These are phyloP conservation scores for Ptilonorhynchus violaceus DNA, from an alignment of 2,113 vertebrate species.

Conservation along the genomic window DNA sequence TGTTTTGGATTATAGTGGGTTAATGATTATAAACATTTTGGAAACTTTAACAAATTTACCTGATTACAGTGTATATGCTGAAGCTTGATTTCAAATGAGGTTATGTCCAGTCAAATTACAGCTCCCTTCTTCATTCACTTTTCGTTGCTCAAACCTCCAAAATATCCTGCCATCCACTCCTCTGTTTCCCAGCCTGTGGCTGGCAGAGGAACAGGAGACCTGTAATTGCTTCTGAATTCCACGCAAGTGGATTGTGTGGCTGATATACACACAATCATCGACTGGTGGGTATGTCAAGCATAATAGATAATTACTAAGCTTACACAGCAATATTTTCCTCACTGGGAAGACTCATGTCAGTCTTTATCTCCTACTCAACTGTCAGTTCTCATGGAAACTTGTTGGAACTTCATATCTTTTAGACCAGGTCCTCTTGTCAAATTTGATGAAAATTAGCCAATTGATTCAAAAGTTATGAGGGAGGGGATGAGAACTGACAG, in stretches of 20 bases:
- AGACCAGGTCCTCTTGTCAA: slow-evolving; percentile 4
- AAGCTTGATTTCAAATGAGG: not conserved
- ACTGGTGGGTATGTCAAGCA: not conserved
- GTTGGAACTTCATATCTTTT: not conserved
- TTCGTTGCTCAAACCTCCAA: not conserved
- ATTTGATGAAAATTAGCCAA: slow-evolving; percentile 34
- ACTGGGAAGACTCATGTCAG: slow-evolving; percentile 10
- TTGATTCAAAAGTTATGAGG: not conserved
- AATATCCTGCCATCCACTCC: not conserved
- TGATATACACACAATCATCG: not conserved
- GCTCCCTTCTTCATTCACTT: not conserved
- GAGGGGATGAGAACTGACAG: not conserved
- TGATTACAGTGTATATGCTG: not conserved
- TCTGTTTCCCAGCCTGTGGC: not conserved
- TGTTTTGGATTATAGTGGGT: not conserved
- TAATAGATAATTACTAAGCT: slow-evolving; percentile 38
- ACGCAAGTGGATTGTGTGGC: not conserved
- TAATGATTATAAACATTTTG: not conserved
- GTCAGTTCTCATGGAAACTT: slow-evolving; percentile 51
- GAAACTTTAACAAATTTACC: not conserved
- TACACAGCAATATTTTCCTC: slow-evolving; percentile 40
- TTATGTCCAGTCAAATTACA: not conserved
- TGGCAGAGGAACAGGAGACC: not conserved
- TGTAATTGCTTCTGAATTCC: not conserved
- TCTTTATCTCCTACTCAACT: slow-evolving; percentile 50